Conservation (phyloP, 2,797 vertebrate genomes). For the Meriones psammophilus region DNA sequence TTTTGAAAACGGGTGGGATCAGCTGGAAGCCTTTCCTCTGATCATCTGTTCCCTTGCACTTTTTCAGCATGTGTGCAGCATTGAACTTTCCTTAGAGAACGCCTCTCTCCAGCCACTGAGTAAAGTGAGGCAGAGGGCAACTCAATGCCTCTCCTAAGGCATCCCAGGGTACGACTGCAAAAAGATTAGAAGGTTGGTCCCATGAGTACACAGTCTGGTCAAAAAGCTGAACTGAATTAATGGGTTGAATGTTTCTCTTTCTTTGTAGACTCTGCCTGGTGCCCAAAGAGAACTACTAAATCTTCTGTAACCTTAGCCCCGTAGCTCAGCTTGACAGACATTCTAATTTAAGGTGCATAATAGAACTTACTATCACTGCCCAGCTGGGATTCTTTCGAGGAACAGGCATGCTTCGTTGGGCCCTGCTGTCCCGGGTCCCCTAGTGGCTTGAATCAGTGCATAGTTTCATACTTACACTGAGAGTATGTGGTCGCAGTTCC, state of each 20-base stretch:
- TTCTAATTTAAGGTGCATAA: not conserved
- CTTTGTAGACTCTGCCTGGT: not conserved
- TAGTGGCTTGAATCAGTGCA: not conserved
- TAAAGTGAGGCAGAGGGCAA: not conserved
- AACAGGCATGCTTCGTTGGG: not conserved
- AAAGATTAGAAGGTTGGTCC: not conserved
- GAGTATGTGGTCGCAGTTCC: slow-evolving; percentile 96
- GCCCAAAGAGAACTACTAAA: not conserved
- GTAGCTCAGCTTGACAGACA: not conserved
- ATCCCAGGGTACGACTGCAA: not conserved
- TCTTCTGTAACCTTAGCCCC: not conserved
- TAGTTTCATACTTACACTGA: slow-evolving; percentile 92
- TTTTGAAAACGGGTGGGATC: not conserved
- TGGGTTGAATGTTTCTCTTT: not conserved
- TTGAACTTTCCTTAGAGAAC: not conserved
- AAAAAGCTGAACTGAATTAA: not conserved
- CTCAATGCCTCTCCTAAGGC: not conserved
- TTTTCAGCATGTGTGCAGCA: not conserved
- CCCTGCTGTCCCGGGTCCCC: not conserved
- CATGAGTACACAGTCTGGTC: not conserved
- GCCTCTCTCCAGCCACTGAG: not conserved
- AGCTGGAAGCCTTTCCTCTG: not conserved
- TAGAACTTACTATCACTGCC: not conserved
- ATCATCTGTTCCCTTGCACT: not conserved
- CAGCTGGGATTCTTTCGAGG: not conserved